Conservation (phyloP, 2,797 vertebrate genomes). For the Cirrhinus molitorella region DNA sequence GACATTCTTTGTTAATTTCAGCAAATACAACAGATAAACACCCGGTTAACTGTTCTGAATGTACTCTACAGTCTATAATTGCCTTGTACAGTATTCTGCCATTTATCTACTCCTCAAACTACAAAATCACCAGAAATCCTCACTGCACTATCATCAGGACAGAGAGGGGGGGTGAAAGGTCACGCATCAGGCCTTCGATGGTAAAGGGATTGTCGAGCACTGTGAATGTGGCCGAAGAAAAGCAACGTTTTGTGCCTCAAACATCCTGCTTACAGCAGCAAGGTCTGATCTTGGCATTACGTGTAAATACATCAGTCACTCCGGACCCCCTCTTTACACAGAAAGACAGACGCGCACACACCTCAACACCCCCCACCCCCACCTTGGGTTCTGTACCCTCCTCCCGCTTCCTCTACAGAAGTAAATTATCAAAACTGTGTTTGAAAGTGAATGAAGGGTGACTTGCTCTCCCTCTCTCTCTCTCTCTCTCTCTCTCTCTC, state of each 20-base stretch:
- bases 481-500: slow-evolving; percentile 75
- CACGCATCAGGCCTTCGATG: slow-evolving; percentile 75
- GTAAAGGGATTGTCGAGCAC: slow-evolving; percentile 77
- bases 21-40: neutral
- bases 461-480: slow-evolving; percentile 84
- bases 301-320: slow-evolving; percentile 79
- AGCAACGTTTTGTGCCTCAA: slow-evolving; percentile 83
- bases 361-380: slow-evolving; percentile 62
- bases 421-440: slow-evolving; percentile 97
- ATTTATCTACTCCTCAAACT: neutral
- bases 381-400: slow-evolving; percentile 56
- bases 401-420: slow-evolving; percentile 86
- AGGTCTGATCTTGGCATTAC: slow-evolving; percentile 88
- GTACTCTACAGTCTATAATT: neutral
- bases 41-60: neutral
- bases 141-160: slow-evolving; percentile 57
- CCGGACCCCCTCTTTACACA: slow-evolving; percentile 37
- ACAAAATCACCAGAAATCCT: slow-evolving; percentile 9
- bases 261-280: slow-evolving; percentile 90
- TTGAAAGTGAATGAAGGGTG: slow-evolving; percentile 99
- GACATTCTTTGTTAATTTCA: neutral
- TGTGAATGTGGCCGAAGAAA: slow-evolving; percentile 81
- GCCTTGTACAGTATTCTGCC: neutral
- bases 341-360: slow-evolving; percentile 39
- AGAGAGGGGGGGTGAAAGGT: slow-evolving; percentile 73